Conservation (phyloP, 2,888 invertebrate species). For the Oligia fasciuncula region DNA sequence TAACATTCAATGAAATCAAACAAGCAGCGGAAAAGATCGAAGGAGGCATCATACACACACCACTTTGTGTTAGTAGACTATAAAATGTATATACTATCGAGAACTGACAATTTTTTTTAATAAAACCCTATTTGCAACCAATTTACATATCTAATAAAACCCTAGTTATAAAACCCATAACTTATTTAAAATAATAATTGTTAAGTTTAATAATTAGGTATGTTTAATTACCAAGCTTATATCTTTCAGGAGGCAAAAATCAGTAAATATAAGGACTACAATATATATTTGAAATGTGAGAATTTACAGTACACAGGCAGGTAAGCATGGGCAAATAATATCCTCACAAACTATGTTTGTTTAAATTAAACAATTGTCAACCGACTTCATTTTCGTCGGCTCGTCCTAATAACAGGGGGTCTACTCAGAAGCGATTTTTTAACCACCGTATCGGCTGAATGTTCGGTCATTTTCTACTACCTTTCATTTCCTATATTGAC, state of each 20-base stretch:
- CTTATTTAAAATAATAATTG: not conserved
- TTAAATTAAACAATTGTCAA: not conserved
- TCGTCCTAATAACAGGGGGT: not conserved
- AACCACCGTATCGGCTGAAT: too few relatives aligned
- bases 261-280: conserved; percentile 91
- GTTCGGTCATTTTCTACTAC: too few relatives aligned
- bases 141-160: not conserved
- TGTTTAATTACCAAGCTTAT: not conserved
- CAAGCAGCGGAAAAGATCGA: conserved; percentile 83
- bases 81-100: too few relatives aligned
- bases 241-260: conserved; percentile 85
- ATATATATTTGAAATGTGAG: conserved; percentile 95
- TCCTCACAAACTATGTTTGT: not conserved
- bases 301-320: conserved; percentile 96
- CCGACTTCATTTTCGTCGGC: not conserved
- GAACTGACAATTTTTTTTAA: too few relatives aligned
- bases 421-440: too few relatives aligned
- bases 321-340: conserved; percentile 80
- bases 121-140: too few relatives aligned
- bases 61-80: conserved; percentile 81
- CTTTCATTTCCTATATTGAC: too few relatives aligned
- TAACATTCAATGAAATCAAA: conserved; percentile 84
- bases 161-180: not conserved
- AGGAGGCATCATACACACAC: conserved; percentile 85
- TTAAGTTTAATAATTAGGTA: not conserved